A percentile compares a stretch with the other conserved stretches of the same genome.
These are phyloP conservation scores for Aelia acuminata DNA, from an alignment of 2,888 invertebrate species.

Conservation along the genomic window DNA sequence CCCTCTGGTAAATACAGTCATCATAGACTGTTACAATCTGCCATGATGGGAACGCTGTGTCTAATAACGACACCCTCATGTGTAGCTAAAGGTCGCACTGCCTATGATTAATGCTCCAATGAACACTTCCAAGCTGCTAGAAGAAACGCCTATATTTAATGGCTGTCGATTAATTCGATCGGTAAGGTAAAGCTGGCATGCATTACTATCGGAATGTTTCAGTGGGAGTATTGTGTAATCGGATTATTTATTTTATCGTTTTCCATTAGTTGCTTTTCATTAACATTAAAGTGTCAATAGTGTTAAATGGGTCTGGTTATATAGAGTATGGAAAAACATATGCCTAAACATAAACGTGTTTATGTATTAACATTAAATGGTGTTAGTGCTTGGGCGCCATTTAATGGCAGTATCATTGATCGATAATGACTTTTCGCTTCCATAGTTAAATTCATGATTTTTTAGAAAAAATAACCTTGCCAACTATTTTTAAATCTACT, in stretches of 20 bases:
- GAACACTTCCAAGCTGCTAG: not conserved
- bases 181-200: constrained; percentile 4
- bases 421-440: not conserved
- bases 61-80: not conserved
- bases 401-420: not conserved
- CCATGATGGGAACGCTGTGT: not conserved
- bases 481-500: too few relatives aligned
- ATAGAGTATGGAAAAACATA: not conserved
- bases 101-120: constrained; percentile 2
- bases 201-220: not conserved
- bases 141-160: constrained; percentile 25
- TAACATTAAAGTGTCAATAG: not conserved
- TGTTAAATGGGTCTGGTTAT: constrained; percentile 30
- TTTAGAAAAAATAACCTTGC: too few relatives aligned
- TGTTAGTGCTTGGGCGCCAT: not conserved
- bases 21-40: not conserved
- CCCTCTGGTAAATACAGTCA: not conserved
- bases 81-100: not conserved
- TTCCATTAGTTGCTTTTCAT: not conserved
- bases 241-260: constrained; percentile 21
- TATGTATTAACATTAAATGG: not conserved
- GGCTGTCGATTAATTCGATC: constrained; percentile 31
- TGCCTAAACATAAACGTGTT: not conserved
- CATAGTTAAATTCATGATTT: too few relatives aligned
- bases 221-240: constrained; percentile 44